Conservation (phyloP, 2,113 vertebrate genomes). For the Campylorhamphus procurvoides region DNA sequence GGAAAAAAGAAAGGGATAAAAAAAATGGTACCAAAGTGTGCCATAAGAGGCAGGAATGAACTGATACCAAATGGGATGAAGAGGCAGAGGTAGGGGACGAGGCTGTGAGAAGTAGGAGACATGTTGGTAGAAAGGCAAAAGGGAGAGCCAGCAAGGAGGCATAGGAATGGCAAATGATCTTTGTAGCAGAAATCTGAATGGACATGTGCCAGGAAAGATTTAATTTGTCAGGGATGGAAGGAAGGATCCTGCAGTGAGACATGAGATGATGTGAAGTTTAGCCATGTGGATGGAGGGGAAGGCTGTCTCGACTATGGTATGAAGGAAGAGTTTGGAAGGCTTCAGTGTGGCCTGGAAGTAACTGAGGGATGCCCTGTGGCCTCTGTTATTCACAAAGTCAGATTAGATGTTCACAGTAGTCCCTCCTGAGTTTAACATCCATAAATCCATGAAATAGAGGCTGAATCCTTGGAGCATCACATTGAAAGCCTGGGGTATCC, state of each 20-base stretch:
- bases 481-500: not conserved
- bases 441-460: conserved; percentile 33
- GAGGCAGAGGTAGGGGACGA: not conserved
- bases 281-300: not conserved
- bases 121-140: not conserved
- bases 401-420: not conserved
- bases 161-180: not conserved
- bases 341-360: not conserved
- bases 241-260: not conserved
- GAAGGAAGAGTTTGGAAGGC: not conserved
- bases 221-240: not conserved
- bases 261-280: not conserved
- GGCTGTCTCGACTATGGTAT: not conserved
- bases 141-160: not conserved
- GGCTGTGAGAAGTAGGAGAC: not conserved
- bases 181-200: not conserved
- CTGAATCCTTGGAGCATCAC: conserved; percentile 15
- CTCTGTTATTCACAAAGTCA: not conserved
- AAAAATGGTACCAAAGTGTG: not conserved
- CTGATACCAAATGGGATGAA: not conserved
- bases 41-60: not conserved
- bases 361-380: not conserved
- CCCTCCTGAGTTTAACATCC: conserved; percentile 6
- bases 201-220: conserved; percentile 32
- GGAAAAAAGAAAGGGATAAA: not conserved